Conservation (phyloP, 2,888 invertebrate genomes). For the Brachypalpus laphriformis region DNA sequence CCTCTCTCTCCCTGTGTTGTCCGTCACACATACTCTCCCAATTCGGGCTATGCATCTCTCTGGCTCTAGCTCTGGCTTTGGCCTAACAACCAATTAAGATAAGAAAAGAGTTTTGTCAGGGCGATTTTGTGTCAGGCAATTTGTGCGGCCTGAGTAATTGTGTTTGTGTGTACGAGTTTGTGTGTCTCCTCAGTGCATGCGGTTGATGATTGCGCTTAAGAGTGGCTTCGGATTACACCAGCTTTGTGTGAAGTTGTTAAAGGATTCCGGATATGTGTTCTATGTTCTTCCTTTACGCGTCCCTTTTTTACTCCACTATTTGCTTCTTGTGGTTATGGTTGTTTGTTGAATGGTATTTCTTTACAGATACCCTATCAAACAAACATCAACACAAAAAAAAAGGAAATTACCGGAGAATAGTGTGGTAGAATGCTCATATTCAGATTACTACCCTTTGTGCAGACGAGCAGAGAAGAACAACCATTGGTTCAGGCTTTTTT, state of each 20-base stretch:
- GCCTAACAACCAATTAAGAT: conserved; percentile 73
- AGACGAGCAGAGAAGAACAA: conserved; percentile 9
- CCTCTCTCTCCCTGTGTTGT: conserved; percentile 38
- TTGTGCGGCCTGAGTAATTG: conserved; percentile 70
- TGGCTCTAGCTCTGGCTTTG: conserved; percentile 8
- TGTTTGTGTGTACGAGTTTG: conserved; percentile 14
- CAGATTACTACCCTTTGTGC: conserved; percentile 67
- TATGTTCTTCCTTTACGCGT: conserved; percentile 4
- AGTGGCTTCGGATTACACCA: conserved; percentile 71
- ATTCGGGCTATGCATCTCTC: neutral
- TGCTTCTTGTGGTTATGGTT: conserved; percentile 59
- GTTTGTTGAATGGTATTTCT: conserved; percentile 61
- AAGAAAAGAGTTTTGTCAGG: conserved; percentile 74
- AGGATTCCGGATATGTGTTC: conserved; percentile 65
- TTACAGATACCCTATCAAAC: conserved; percentile 59
- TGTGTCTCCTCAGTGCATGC: conserved; percentile 40
- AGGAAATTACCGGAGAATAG: neutral
- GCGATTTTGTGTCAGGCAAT: conserved; percentile 74
- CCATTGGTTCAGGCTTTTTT: neutral
- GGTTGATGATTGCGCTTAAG: conserved; percentile 68
- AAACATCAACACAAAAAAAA: conserved; percentile 49
- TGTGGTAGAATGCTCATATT: conserved; percentile 54
- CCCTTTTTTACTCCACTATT: conserved; percentile 13
- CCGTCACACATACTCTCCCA: conserved; percentile 17
- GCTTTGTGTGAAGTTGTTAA: conserved; percentile 74